These are phyloP conservation scores for Australoheros facetus DNA, from an alignment of 2,797 vertebrate species.

Conservation along the genomic window DNA sequence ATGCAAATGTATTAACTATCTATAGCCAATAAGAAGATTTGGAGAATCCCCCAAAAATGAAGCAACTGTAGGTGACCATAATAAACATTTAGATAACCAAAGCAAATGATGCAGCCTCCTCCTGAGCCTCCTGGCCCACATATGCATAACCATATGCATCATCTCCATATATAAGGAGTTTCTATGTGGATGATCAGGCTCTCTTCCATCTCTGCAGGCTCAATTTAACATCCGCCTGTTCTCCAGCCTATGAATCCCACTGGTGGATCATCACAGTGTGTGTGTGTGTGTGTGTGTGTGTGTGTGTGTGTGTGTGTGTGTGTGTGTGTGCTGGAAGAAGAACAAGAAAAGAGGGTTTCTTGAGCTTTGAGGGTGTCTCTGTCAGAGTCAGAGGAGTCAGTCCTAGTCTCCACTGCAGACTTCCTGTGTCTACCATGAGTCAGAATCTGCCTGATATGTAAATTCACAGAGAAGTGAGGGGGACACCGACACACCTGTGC, in stretches of 20 bases:
- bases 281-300: neutral
- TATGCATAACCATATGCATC: constrained; percentile 2
- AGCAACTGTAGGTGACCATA: neutral
- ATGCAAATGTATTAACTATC: neutral
- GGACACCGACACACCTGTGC: constrained; percentile 51
- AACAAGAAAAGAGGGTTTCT: constrained; percentile 40
- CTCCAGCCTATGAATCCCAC: constrained; percentile 37
- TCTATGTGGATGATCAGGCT: constrained; percentile 28
- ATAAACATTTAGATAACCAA: neutral
- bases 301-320: neutral
- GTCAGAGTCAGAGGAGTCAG: constrained; percentile 25
- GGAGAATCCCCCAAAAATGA: neutral
- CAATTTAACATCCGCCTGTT: constrained; percentile 52
- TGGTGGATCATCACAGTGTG: constrained; percentile 18
- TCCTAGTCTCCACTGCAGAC: constrained; percentile 29
- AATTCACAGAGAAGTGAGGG: constrained; percentile 18
- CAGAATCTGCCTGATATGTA: constrained; percentile 51
- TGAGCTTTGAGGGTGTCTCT: constrained; percentile 22
- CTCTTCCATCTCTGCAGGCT: constrained; percentile 25
- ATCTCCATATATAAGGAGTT: neutral
- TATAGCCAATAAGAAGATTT: neutral
- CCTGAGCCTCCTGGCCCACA: neutral
- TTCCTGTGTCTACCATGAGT: constrained; percentile 61
- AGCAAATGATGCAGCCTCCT: neutral
- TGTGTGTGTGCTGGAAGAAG: constrained; percentile 16